Base-by-base conservation (phyloP, 2,113 vertebrate genomes). In the Heloderma charlesbogerti region DNA sequence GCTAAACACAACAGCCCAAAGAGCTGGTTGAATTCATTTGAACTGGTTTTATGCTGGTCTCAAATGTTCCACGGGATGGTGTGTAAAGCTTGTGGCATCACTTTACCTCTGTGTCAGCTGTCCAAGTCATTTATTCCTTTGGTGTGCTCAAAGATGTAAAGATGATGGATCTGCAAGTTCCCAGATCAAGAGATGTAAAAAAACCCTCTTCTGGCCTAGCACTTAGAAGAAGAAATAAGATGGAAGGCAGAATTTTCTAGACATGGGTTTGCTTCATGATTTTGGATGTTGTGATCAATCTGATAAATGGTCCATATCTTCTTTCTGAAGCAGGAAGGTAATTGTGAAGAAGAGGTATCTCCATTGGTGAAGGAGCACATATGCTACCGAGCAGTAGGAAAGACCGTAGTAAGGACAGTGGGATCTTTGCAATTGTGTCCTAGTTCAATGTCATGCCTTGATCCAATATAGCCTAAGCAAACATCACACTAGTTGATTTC, bases 401-500 rank as follows among this genome's bases (percentile, higher is more conserved):
- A 71, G 81, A 82, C 85, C 66, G 10, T 63, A 6, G 2, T 45
- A 60, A 25, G 18, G 75, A 78, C 37, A 57, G 2, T 2, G 71
- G 4, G 34, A 78, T 25, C 7, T 40, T 80, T 34, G 29, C 20
- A 25, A 86, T 82, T 74, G 69, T 77, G 84, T 1, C 2, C 74
- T 83, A 87, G 88, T 63, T n/a, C 75, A 79, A 79, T n/a, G 72
- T 89, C 0, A 0, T 93, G 90, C 88, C 87, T 92, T 93, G 90
- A 94, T 94, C 86, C 86, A 81, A 87, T 87, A 91, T 95, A 88
- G 89, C 5, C 2, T 57, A 94, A 95, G 90, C 79, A 91, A 88
- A 89, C 93, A 92, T 85, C 27, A 89, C 83, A 86, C 87, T 92
- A 90, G 90, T 95, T 94, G 94, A 83, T 95, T 95, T 90, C 88